Percentiles rank a stretch among this genome's conserved stretches.
Evolutionary conservation across 1,140 invertebrate species (phyloP).

Genomic region (Periplaneta americana): DNA sequence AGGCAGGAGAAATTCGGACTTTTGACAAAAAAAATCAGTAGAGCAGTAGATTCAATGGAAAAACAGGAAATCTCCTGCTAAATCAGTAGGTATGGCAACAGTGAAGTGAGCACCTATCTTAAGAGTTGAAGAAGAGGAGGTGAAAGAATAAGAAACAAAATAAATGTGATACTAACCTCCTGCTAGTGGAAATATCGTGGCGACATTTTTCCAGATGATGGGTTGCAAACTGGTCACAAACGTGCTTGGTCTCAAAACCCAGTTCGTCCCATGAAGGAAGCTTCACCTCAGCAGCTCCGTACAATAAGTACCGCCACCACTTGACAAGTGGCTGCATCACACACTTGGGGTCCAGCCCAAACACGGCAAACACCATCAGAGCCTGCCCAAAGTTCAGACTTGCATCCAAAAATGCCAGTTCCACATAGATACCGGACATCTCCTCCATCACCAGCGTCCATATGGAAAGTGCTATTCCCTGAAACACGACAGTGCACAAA

Average conservation of each 20-base stretch:
- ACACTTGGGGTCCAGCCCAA: slow-evolving; percentile 74
- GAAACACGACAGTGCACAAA: too few species aligned
- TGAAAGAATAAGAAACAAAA: too few species aligned
- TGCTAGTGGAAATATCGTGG: slow-evolving; percentile 69
- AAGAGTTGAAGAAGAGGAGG: not conserved
- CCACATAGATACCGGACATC: slow-evolving; percentile 83
- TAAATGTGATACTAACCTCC: slow-evolving; percentile 40
- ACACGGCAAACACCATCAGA: slow-evolving; percentile 76
- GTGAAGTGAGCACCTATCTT: too few species aligned
- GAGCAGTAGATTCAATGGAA: too few species aligned
- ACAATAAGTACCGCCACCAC: slow-evolving; percentile 42
- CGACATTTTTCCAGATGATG: slow-evolving; percentile 80
- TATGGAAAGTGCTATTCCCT: slow-evolving; percentile 79
- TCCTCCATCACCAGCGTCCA: slow-evolving; percentile 83
- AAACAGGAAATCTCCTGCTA: too few species aligned
- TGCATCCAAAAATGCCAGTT: slow-evolving; percentile 85
- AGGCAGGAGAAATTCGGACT: too few species aligned
- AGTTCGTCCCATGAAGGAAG: slow-evolving; percentile 69
- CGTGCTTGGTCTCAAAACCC: slow-evolving; percentile 66
- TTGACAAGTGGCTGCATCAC: slow-evolving; percentile 60
- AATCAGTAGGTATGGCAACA: too few species aligned
- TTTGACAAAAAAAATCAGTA: too few species aligned
- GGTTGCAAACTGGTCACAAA: slow-evolving; percentile 83
- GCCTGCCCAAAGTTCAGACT: slow-evolving; percentile 86
- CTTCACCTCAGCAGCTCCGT: slow-evolving; percentile 61